Evolutionary conservation across 2,888 invertebrate genomes (phyloP).

Genomic region (Ormyrus labotus): DNA sequence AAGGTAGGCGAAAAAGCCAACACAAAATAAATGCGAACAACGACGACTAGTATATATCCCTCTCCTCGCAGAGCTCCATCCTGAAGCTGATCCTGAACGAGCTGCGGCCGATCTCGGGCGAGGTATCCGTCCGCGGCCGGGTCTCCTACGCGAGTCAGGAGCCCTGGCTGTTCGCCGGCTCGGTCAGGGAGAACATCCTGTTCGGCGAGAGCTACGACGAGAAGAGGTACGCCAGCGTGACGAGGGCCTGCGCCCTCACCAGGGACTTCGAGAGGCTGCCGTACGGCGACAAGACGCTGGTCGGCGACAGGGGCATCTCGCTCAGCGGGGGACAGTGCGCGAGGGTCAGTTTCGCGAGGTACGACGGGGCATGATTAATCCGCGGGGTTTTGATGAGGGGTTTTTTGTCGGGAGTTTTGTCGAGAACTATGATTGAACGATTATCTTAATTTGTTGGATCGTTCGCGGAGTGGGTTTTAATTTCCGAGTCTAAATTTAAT

Average conservation of each 20-base stretch:
- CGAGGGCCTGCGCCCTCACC: slow-evolving; percentile 74
- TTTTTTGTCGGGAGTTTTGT: background rate
- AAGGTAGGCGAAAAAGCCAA: slow-evolving; percentile 77
- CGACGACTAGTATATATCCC: background rate
- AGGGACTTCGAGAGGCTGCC: slow-evolving; percentile 80
- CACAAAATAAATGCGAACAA: background rate
- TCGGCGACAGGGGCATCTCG: slow-evolving; percentile 84
- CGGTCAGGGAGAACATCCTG: slow-evolving; percentile 89
- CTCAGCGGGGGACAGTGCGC: slow-evolving; percentile 87
- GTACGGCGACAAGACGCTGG: slow-evolving; percentile 82
- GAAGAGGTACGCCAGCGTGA: slow-evolving; percentile 77
- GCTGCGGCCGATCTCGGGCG: slow-evolving; percentile 80
- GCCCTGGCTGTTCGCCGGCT: slow-evolving; percentile 88
- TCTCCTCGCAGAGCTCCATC: slow-evolving; percentile 78
- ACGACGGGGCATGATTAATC: slow-evolving; percentile 30
- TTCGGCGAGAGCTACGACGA: slow-evolving; percentile 84
- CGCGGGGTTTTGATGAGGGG: no score
- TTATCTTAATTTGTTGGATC: no score
- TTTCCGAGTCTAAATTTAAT: background rate
- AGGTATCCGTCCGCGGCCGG: slow-evolving; percentile 80
- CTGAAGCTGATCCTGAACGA: slow-evolving; percentile 85
- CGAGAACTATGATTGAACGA: background rate
- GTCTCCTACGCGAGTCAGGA: slow-evolving; percentile 90
- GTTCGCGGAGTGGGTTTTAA: no score
- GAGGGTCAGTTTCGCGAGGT: slow-evolving; percentile 85